Conservation (phyloP, 2,797 vertebrate genomes). For the Epinephelus coioides region DNA sequence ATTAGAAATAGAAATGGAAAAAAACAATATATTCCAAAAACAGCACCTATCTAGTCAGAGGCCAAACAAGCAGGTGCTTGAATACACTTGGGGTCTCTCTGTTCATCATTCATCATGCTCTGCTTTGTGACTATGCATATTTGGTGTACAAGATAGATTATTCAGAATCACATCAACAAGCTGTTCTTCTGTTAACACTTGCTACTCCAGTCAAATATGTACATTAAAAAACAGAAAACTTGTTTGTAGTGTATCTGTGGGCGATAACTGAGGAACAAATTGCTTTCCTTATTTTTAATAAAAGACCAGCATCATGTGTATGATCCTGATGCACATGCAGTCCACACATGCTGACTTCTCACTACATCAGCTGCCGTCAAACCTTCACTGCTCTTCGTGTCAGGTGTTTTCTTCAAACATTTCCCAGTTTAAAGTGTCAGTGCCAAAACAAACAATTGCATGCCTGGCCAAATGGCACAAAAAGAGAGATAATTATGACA, state of each 20-base stretch:
- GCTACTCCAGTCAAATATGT: too few species aligned
- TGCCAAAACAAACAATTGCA: conserved; percentile 22
- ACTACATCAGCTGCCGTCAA: neutral
- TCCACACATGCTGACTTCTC: neutral
- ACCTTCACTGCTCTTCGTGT: conserved; percentile 22
- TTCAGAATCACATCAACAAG: neutral
- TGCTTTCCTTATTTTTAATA: neutral
- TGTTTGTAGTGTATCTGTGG: neutral
- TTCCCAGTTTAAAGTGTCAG: conserved; percentile 4
- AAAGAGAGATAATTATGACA: conserved; percentile 34
- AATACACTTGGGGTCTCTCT: too few species aligned
- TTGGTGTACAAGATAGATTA: neutral
- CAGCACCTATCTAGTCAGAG: too few species aligned
- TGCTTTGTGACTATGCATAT: too few species aligned
- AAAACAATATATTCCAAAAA: too few species aligned
- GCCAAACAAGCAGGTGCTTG: too few species aligned
- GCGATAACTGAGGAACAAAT: neutral
- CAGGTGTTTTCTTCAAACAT: conserved; percentile 28
- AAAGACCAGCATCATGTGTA: neutral
- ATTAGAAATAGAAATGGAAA: too few species aligned
- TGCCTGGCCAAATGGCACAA: conserved; percentile 7
- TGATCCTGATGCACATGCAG: neutral
- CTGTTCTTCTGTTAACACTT: too few species aligned
- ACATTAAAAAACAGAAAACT: too few species aligned
- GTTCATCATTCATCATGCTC: too few species aligned